Percentiles rank a stretch among this genome's conserved stretches.
phyloP scores from a whole-genome alignment of 1,140 invertebrate genomes.

The Adelges cooleyi region DNA sequence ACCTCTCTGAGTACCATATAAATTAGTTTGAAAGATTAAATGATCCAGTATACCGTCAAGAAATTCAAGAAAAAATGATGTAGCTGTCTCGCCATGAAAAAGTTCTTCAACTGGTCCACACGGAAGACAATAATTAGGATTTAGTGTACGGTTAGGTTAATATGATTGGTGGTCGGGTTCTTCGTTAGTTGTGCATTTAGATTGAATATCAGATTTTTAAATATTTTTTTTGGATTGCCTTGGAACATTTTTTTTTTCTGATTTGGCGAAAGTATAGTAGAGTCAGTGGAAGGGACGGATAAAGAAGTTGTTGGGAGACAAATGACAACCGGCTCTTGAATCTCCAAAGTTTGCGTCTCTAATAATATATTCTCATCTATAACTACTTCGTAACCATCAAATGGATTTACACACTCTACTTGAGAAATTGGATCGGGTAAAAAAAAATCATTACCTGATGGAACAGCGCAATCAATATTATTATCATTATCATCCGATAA shows the following conservation, averaged over 20 bases:
- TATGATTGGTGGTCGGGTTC: background rate
- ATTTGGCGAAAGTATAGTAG: background rate
- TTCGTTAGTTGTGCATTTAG: background rate
- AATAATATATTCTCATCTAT: background rate
- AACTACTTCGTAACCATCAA: background rate
- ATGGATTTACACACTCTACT: background rate
- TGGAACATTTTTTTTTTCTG: background rate
- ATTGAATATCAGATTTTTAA: background rate
- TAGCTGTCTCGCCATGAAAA: background rate
- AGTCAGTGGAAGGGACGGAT: background rate
- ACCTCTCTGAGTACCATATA: background rate
- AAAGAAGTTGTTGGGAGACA: background rate
- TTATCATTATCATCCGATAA: background rate
- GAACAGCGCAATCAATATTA: no score
- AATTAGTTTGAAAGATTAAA: constrained; percentile 3
- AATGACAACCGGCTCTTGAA: background rate
- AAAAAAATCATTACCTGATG: background rate
- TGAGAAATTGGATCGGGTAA: background rate
- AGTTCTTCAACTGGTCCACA: background rate
- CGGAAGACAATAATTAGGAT: background rate
- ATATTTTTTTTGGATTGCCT: background rate
- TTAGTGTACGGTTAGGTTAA: background rate
- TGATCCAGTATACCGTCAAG: background rate
- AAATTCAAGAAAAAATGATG: constrained; percentile 13
- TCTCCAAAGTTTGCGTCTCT: background rate